Evolutionary conservation across 2,888 invertebrate species (phyloP).

Genomic region (Cataglyphis cursor): DNA sequence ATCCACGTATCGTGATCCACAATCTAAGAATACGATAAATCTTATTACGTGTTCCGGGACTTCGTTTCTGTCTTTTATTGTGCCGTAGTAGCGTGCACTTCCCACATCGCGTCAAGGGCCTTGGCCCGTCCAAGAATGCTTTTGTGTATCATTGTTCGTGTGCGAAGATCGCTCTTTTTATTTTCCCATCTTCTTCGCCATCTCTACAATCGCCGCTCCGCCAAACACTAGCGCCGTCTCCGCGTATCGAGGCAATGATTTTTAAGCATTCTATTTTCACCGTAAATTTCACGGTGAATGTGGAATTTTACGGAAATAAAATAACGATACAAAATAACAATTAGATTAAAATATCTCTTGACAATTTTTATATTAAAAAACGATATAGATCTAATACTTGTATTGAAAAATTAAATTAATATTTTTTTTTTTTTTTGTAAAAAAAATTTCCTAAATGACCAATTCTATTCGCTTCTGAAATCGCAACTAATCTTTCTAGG

Average conservation of each 20-base stretch:
- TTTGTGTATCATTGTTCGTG: conserved; percentile 55
- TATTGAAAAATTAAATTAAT: not conserved
- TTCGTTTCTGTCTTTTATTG: conserved; percentile 69
- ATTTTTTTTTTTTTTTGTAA: not conserved
- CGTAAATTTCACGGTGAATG: not conserved
- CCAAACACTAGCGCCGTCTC: conserved; percentile 17
- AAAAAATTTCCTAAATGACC: not conserved
- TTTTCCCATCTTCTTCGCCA: conserved; percentile 44
- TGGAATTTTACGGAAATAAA: not conserved
- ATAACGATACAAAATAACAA: not conserved
- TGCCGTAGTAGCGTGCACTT: conserved; percentile 66
- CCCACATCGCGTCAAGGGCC: conserved; percentile 39
- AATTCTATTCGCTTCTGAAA: conserved; percentile 10
- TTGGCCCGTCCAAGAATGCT: conserved; percentile 52
- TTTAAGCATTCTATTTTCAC: conserved; percentile 16
- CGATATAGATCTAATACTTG: not conserved
- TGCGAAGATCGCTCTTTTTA: conserved; percentile 24
- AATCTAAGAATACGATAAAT: conserved; percentile 75
- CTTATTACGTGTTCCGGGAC: conserved; percentile 69
- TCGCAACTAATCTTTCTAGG: conserved; percentile 18
- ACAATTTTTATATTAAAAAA: not conserved
- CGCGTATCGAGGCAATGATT: conserved; percentile 16
- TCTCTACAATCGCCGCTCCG: conserved; percentile 31
- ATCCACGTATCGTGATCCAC: conserved; percentile 75
- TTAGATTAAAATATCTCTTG: not conserved